phyloP scores from a whole-genome alignment of 2,797 vertebrate genomes.

The Kryptopterus vitreolus region DNA sequence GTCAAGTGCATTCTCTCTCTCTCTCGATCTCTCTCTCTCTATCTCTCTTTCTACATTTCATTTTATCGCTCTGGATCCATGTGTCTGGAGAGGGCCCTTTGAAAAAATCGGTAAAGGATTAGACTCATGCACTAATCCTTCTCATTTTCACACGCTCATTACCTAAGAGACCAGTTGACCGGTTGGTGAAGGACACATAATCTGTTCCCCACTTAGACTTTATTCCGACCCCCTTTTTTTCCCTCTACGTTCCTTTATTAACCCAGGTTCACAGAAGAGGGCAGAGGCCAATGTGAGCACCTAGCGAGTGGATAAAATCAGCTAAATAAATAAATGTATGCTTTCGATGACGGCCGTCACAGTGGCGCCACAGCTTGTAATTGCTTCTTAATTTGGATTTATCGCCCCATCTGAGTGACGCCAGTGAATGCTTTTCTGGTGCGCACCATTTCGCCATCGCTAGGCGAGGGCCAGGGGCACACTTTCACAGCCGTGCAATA shows the following conservation, averaged over 20 bases:
- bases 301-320: not conserved
- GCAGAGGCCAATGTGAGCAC: slow-evolving; percentile 28
- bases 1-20: slow-evolving; percentile 62
- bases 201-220: not conserved
- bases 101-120: slow-evolving; percentile 78
- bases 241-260: slow-evolving; percentile 49
- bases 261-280: slow-evolving; percentile 19
- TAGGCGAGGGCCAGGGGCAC: slow-evolving; percentile 62
- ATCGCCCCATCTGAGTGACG: slow-evolving; percentile 75
- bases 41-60: slow-evolving; percentile 43
- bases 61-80: slow-evolving; percentile 1
- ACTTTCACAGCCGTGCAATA: slow-evolving; percentile 52
- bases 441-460: slow-evolving; percentile 65
- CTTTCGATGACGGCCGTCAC: slow-evolving; percentile 72
- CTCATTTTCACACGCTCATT: slow-evolving; percentile 69
- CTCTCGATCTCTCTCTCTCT: slow-evolving; percentile 46
- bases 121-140: slow-evolving; percentile 70
- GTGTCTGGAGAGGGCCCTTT: slow-evolving; percentile 61
- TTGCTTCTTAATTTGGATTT: slow-evolving; percentile 81
- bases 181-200: slow-evolving; percentile 23
- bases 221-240: not conserved
- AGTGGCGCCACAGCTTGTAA: slow-evolving; percentile 76
- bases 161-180: slow-evolving; percentile 5
- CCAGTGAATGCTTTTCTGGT: slow-evolving; percentile 69
- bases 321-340: slow-evolving; percentile 27